These are phyloP conservation scores for Poecilia latipinna DNA, from an alignment of 2,113 vertebrate genomes.

Conservation along the genomic window DNA sequence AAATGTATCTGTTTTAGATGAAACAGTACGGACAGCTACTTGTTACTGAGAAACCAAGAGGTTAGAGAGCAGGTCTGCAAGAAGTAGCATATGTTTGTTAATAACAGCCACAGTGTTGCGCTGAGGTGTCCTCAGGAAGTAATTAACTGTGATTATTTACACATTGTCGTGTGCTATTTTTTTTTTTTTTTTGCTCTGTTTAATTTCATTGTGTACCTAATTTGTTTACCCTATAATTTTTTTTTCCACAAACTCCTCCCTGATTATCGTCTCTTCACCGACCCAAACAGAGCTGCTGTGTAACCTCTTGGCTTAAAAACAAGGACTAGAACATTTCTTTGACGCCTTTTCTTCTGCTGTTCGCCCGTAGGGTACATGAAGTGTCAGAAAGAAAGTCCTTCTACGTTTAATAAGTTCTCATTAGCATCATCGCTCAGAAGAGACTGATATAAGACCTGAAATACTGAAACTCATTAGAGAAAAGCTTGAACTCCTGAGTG, in stretches of 20 bases:
- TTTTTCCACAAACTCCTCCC: not conserved
- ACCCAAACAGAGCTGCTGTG: not conserved
- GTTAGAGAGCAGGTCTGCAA: slow-evolving; percentile 23
- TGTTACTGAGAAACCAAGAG: slow-evolving; percentile 16
- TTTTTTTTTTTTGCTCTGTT: slow-evolving; percentile 2
- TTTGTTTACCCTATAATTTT: not conserved
- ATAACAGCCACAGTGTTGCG: slow-evolving; percentile 11
- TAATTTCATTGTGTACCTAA: not conserved
- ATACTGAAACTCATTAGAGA: slow-evolving; percentile 65
- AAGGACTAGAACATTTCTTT: not conserved
- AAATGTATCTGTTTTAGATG: slow-evolving; percentile 41
- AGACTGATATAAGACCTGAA: slow-evolving; percentile 59
- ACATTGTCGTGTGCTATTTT: not conserved
- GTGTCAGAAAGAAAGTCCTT: slow-evolving; percentile 1
- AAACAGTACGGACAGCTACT: slow-evolving; percentile 25
- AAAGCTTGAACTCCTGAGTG: slow-evolving; percentile 27
- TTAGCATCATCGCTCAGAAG: slow-evolving; percentile 47
- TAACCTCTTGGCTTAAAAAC: not conserved
- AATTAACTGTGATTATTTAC: slow-evolving; percentile 12
- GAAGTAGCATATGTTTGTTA: slow-evolving; percentile 8
- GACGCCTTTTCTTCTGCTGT: not conserved
- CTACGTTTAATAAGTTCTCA: slow-evolving; percentile 55
- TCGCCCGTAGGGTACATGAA: slow-evolving; percentile 3
- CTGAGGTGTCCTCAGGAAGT: slow-evolving; percentile 9
- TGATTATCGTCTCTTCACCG: not conserved